These are phyloP conservation scores for Porphyrio hochstetteri DNA, from an alignment of 2,113 vertebrate species.

Conservation along the genomic window DNA sequence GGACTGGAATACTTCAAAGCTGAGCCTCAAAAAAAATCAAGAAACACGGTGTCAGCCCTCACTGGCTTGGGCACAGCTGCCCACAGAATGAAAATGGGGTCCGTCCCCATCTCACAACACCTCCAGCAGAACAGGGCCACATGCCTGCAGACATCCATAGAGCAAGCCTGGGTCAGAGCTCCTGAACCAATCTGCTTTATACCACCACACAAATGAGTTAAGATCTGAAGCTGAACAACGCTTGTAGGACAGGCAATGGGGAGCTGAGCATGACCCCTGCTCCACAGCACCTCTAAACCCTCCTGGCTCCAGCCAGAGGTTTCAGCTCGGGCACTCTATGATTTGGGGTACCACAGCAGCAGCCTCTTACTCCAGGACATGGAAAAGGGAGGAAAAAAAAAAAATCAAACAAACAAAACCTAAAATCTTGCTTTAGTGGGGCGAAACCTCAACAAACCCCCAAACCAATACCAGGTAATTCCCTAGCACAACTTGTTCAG, in stretches of 20 bases:
- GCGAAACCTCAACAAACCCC: rapidly evolving
- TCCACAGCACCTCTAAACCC: neutral
- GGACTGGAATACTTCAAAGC: neutral
- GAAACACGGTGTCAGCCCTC: neutral
- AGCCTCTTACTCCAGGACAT: neutral
- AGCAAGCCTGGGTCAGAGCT: neutral
- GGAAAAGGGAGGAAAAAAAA: too few species aligned
- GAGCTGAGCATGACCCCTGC: rapidly evolving
- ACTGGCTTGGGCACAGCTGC: neutral
- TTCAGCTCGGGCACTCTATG: neutral
- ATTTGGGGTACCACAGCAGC: neutral
- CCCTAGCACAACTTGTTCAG: neutral
- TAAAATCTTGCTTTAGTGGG: neutral
- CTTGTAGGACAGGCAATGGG: neutral
- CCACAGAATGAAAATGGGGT: neutral
- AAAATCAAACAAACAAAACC: rapidly evolving
- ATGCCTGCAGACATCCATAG: neutral
- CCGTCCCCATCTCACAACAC: neutral
- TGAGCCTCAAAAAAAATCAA: neutral
- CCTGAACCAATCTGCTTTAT: neutral
- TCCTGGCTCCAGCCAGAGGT: neutral
- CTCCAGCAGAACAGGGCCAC: neutral
- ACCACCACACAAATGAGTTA: neutral
- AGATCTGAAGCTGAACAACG: neutral
- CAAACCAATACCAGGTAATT: neutral